These are phyloP conservation scores for Drosophila sordidula DNA, from an alignment of 2,888 invertebrate species.

Conservation along the genomic window DNA sequence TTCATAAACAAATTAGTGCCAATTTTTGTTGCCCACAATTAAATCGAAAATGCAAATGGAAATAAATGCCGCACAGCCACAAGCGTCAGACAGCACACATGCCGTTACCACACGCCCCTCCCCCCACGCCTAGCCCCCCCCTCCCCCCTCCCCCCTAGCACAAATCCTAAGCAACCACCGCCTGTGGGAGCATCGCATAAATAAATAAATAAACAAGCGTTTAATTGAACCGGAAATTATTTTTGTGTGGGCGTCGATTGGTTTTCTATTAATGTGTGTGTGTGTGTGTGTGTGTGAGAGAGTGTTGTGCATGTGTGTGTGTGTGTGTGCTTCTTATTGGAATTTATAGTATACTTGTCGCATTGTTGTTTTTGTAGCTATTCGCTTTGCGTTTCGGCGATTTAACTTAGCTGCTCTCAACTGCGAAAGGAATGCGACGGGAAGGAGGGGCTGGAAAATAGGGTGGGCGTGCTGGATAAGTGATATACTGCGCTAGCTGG, in stretches of 20 bases:
- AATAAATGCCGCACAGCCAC: slow-evolving; percentile 13
- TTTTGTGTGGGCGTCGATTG: slow-evolving; percentile 57
- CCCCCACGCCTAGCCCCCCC: background rate
- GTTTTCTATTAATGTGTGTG: slow-evolving; percentile 33
- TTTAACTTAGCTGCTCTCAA: slow-evolving; percentile 39
- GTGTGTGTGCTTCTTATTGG: slow-evolving; percentile 48
- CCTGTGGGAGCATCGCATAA: slow-evolving; percentile 57
- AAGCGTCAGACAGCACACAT: slow-evolving; percentile 17
- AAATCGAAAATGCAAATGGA: slow-evolving; percentile 40
- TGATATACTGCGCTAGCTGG: slow-evolving; percentile 22
- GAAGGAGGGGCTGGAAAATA: background rate
- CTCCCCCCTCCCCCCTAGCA: background rate
- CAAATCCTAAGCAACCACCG: slow-evolving; percentile 4
- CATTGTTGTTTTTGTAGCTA: slow-evolving; percentile 26
- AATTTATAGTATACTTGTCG: slow-evolving; percentile 59
- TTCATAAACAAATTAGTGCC: slow-evolving; percentile 70
- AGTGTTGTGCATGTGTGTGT: slow-evolving; percentile 22
- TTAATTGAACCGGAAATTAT: slow-evolving; percentile 80
- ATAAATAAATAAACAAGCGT: slow-evolving; percentile 78
- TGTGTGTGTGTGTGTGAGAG: slow-evolving; percentile 17
- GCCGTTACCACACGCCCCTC: background rate
- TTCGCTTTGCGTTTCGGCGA: slow-evolving; percentile 45
- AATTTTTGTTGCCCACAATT: slow-evolving; percentile 44
- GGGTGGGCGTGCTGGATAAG: background rate
- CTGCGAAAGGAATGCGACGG: slow-evolving; percentile 12